Evolutionary conservation across 2,797 vertebrate genomes (phyloP).

Genomic region (Muraenolepis orangiensis): DNA sequence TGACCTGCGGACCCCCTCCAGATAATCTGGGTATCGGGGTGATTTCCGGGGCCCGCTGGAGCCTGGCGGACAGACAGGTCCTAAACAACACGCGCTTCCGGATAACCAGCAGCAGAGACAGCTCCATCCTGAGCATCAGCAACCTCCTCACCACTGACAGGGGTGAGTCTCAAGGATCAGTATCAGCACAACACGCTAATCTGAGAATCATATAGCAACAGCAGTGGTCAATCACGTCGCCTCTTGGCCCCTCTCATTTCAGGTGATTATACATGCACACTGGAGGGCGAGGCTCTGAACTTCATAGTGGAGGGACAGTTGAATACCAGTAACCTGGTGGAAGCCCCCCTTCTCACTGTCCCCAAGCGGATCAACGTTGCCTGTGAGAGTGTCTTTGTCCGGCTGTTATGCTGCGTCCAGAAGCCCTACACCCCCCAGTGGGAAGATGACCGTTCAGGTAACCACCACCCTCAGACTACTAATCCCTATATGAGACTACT

Average conservation of each 20-base stretch:
- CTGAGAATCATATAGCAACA: neutral
- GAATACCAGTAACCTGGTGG: neutral
- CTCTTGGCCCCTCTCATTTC: conserved; percentile 8
- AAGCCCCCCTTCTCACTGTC: conserved; percentile 44
- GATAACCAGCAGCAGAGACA: accelerated
- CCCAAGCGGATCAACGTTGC: neutral
- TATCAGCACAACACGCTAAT: neutral
- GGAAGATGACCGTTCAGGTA: conserved; percentile 15
- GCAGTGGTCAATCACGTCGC: neutral
- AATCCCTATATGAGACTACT: too few species aligned
- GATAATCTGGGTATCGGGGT: neutral
- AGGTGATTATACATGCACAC: conserved; percentile 59
- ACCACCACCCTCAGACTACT: neutral
- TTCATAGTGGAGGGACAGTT: conserved; percentile 26
- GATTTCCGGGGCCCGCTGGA: accelerated
- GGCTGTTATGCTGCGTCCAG: conserved; percentile 60
- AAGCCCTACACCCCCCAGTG: conserved; percentile 27
- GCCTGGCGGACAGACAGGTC: neutral
- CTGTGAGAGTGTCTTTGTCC: neutral
- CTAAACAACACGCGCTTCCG: neutral
- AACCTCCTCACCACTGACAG: conserved; percentile 32
- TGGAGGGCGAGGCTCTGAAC: neutral
- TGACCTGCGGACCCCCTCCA: conserved; percentile 39
- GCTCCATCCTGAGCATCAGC: conserved; percentile 31
- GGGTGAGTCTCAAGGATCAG: conserved; percentile 51